Conservation (phyloP, 2,113 vertebrate genomes). For the Cygnus buccinator region DNA sequence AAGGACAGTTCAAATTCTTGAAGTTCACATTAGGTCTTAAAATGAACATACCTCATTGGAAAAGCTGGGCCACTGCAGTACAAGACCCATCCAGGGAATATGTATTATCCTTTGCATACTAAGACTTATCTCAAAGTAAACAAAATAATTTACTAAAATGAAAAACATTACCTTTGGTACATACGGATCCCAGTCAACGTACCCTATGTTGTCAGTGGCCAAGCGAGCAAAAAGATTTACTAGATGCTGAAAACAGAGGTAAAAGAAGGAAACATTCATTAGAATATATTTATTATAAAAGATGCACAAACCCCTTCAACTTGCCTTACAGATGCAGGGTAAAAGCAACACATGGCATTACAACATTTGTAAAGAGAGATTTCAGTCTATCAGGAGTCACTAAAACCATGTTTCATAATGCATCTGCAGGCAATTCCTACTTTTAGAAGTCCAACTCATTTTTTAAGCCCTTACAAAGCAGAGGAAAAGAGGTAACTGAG, state of each 20-base stretch:
- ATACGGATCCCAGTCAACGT: conserved; percentile 96
- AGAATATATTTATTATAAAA: neutral
- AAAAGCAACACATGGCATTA: neutral
- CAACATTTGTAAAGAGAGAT: neutral
- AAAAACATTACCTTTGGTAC: conserved; percentile 89
- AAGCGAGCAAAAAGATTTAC: conserved; percentile 96
- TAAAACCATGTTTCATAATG: neutral
- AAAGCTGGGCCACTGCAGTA: neutral
- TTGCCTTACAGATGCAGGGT: neutral
- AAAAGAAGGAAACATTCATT: neutral
- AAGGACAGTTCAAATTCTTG: neutral
- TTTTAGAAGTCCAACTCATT: neutral
- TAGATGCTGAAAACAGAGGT: conserved; percentile 81
- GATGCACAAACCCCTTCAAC: neutral
- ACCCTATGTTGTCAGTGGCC: conserved; percentile 97
- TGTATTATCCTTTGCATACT: neutral
- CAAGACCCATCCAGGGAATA: neutral
- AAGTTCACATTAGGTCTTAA: neutral
- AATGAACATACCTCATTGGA: neutral
- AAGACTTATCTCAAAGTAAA: neutral
- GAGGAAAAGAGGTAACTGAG: neutral
- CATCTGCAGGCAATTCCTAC: neutral
- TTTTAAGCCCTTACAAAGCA: neutral
- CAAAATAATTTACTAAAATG: neutral
- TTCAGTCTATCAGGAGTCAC: neutral